Conservation (phyloP, 2,888 invertebrate species). For the Taenaris catops region DNA sequence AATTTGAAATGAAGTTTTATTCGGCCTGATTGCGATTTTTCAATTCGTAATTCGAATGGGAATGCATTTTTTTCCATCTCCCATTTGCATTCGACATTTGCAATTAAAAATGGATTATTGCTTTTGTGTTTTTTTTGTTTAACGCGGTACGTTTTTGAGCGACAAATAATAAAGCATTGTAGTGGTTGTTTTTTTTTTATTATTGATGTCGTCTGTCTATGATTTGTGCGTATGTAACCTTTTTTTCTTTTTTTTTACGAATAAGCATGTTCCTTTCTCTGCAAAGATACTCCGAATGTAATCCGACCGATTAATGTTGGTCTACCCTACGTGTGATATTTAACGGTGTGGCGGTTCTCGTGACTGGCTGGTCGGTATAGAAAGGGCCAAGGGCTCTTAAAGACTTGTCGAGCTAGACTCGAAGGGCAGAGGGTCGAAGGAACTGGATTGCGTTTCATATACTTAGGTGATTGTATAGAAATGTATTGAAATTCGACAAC, state of each 20-base stretch:
- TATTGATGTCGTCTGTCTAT: constrained; percentile 13
- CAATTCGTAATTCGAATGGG: constrained; percentile 48
- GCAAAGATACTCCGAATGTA: constrained; percentile 17
- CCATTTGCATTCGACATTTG: constrained; percentile 28
- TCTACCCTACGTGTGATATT: constrained; percentile 13
- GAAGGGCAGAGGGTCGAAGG: constrained; percentile 65
- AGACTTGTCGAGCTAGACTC: constrained; percentile 59
- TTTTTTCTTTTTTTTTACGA: constrained; percentile 11
- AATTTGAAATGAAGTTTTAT: constrained; percentile 73
- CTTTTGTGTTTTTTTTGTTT: constrained; percentile 28
- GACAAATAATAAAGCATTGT: constrained; percentile 13
- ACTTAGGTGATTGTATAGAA: constrained; percentile 9
- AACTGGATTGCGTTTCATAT: constrained; percentile 49
- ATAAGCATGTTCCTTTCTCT: constrained; percentile 13
- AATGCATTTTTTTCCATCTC: constrained; percentile 33
- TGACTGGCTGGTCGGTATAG: constrained; percentile 48
- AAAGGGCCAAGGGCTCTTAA: constrained; percentile 58
- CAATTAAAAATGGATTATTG: constrained; percentile 32
- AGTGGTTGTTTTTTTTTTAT: constrained; percentile 2
- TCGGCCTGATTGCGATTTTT: constrained; percentile 53
- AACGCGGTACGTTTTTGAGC: constrained; percentile 21
- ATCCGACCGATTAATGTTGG: constrained; percentile 16
- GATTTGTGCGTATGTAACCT: constrained; percentile 14
- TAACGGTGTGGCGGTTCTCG: constrained; percentile 30
- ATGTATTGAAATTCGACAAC: constrained; percentile 6